Percentiles rank a stretch among this genome's conserved stretches.
These are phyloP conservation scores for Tragelaphus scriptus DNA, from an alignment of 2,113 vertebrate genomes.

Conservation along the genomic window DNA sequence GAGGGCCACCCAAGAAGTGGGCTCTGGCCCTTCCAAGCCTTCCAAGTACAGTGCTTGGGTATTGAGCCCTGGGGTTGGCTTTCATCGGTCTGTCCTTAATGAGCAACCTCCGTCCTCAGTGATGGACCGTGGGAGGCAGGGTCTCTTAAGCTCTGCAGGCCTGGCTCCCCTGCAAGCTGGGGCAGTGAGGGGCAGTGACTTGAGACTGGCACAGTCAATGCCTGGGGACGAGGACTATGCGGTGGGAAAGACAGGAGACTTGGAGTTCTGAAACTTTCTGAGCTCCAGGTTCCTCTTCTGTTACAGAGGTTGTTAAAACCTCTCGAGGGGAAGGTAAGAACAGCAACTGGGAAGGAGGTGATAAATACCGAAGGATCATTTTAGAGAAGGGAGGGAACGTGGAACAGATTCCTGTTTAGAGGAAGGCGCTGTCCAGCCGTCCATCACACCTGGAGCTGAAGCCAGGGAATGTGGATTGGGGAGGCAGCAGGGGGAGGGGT, in stretches of 20 bases:
- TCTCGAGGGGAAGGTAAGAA: conserved; percentile 17
- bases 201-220: background rate
- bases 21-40: background rate
- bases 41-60: background rate
- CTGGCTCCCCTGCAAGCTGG: background rate
- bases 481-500: background rate
- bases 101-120: background rate
- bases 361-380: background rate
- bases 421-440: background rate
- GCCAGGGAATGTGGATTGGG: background rate
- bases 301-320: background rate
- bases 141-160: background rate
- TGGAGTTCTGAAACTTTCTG: conserved; percentile 1
- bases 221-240: background rate
- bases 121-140: background rate
- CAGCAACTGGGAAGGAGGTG: background rate
- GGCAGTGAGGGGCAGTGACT: background rate
- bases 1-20: background rate
- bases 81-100: background rate
- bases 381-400: background rate
- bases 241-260: background rate
- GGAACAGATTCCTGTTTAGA: background rate
- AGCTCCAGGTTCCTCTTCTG: background rate
- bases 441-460: background rate
- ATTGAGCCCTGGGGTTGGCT: background rate